These are phyloP conservation scores for Hyles euphorbiae DNA, from an alignment of 1,140 invertebrate genomes.

Conservation along the genomic window DNA sequence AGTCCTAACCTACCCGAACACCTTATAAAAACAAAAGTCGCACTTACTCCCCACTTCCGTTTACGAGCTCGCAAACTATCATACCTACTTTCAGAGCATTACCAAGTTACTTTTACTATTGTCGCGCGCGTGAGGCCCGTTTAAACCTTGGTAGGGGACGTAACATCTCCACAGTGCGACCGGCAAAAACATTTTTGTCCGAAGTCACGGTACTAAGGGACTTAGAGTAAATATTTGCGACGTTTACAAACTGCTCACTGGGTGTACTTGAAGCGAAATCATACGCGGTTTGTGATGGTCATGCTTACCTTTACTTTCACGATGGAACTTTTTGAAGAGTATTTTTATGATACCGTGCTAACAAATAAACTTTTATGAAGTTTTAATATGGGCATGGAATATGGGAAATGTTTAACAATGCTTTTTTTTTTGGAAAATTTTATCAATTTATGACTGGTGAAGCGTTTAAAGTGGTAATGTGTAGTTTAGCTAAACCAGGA, in stretches of 20 bases:
- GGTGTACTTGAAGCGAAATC: constrained; percentile 47
- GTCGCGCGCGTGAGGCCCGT: background rate
- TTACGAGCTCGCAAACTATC: constrained; percentile 17
- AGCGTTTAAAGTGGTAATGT: too few relatives aligned
- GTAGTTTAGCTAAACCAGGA: too few relatives aligned
- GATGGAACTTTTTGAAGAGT: background rate
- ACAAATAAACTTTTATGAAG: too few relatives aligned
- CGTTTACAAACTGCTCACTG: constrained; percentile 50
- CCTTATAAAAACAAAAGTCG: constrained; percentile 20
- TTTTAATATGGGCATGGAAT: too few relatives aligned
- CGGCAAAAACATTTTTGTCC: constrained; percentile 1
- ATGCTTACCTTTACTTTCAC: constrained; percentile 22
- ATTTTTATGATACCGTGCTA: too few relatives aligned
- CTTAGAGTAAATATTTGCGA: constrained; percentile 50
- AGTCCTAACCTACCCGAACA: constrained; percentile 2
- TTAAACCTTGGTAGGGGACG: constrained; percentile 1
- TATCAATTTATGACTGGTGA: too few relatives aligned
- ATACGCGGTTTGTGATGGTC: constrained; percentile 38
- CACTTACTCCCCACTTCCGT: constrained; percentile 19
- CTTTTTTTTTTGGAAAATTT: too few relatives aligned
- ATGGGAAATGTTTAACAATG: too few relatives aligned
- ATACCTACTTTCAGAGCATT: constrained; percentile 17
- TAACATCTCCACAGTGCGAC: background rate
- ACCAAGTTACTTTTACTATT: constrained; percentile 5
- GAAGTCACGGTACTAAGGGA: constrained; percentile 9